Evolutionary conservation across 2,888 invertebrate genomes (phyloP), one percentile per base, ranked within the genome.

Genomic region (Leptopilina drosophilae): DNA sequence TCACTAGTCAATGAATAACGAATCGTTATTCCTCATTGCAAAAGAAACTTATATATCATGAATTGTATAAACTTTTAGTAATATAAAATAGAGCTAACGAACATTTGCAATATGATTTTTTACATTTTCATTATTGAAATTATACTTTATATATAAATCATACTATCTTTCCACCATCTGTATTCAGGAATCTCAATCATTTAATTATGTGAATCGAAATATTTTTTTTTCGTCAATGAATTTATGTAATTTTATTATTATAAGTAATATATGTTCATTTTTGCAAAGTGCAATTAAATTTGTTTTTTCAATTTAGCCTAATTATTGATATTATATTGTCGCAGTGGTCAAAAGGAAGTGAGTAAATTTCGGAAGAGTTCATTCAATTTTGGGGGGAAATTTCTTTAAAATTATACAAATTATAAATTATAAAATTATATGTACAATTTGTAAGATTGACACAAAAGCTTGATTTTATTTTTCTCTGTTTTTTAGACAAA

Each of bases 21-120:
- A 76, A 64, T n/a, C 46, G 46, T 76, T 76, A 64, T 64, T 76
- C 64, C 40, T 49, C 64, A 76, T 76, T 76, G 62, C 76, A 76
- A 20, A 49, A 62, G 20, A 64, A 76, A 76, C 62, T 76, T 76
- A 76, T 76, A 76, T 76, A 49, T n/a, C 62, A 76, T 76, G 20
- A 64, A 64, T 46, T 64, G 62, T 64, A 64, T 76, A 76, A 76
- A 76, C 76, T 26, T 49, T 62, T 76, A 64, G 76, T 76, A 64
- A 46, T 76, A 76, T 64, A 64, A 76, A 6, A 26, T 62, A 76
- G 64, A 64, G 64, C 76, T 64, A 42, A 64, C 76, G 15, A 64
- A 49, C 49, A 76, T 59, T 8, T 42, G 42, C 8, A 64, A 20
- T 11, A 49, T 59, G n/a, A 76, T 64, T 64, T 76, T 11, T 64